phyloP scores from a whole-genome alignment of 2,113 vertebrate species.

The Thymallus thymallus region DNA sequence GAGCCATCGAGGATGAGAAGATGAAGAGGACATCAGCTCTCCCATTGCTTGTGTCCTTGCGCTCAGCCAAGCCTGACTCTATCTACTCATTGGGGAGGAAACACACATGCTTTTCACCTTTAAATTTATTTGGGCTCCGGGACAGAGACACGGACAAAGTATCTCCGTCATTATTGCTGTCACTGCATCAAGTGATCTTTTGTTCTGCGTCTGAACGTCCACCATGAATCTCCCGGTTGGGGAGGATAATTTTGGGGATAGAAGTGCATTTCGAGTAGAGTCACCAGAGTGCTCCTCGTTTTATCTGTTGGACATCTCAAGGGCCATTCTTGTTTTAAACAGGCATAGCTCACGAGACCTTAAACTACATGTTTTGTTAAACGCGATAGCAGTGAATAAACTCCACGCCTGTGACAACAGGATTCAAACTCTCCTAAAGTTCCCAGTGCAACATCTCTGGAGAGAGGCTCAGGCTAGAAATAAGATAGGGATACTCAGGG shows the following conservation, averaged over 20 bases:
- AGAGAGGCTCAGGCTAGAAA: not conserved
- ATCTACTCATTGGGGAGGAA: constrained; percentile 74
- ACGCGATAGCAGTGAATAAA: not conserved
- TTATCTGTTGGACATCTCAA: no score
- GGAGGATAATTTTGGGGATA: not conserved
- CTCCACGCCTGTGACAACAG: no score
- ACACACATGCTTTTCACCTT: constrained; percentile 62
- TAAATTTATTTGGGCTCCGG: constrained; percentile 36
- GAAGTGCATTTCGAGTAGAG: constrained; percentile 6
- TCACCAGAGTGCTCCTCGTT: not conserved
- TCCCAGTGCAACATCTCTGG: not conserved
- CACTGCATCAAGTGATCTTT: constrained; percentile 53
- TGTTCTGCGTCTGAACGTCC: constrained; percentile 15
- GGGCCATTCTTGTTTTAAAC: not conserved
- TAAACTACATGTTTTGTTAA: not conserved
- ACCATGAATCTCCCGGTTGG: not conserved
- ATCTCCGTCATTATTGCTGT: constrained; percentile 34
- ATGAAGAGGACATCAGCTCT: constrained; percentile 39
- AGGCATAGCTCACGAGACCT: not conserved
- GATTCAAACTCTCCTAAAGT: no score
- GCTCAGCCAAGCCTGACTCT: constrained; percentile 69
- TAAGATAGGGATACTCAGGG: constrained; percentile 53
- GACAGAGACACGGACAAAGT: not conserved
- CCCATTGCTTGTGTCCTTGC: constrained; percentile 44
- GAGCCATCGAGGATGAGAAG: not conserved